phyloP scores from a whole-genome alignment of 2,113 vertebrate species.

The Shinisaurus crocodilurus region DNA sequence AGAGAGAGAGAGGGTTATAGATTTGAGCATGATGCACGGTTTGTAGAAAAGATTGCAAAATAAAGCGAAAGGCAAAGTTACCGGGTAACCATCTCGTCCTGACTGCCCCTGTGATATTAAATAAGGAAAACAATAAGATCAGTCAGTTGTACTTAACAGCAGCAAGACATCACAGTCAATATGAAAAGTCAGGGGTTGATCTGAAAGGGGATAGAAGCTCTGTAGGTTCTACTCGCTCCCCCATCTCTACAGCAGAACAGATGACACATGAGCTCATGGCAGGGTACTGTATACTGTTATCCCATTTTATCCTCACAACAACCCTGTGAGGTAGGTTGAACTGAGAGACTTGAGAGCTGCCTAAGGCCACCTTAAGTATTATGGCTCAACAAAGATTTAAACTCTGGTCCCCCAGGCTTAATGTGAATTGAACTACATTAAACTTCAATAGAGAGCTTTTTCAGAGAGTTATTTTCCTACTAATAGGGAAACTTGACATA shows the following conservation, averaged over 20 bases:
- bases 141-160: slow-evolving; percentile 69
- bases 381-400: background rate
- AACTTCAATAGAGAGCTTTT: background rate
- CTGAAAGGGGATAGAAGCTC: background rate
- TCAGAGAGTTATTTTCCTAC: rapidly evolving
- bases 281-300: background rate
- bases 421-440: background rate
- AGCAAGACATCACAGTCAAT: slow-evolving; percentile 55
- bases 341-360: background rate
- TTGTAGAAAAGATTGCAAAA: slow-evolving; percentile 52
- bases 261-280: background rate
- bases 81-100: slow-evolving; percentile 98
- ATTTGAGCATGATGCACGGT: slow-evolving; percentile 20
- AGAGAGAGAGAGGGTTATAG: background rate
- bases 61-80: slow-evolving; percentile 82
- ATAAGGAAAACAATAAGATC: slow-evolving; percentile 78
- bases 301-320: background rate
- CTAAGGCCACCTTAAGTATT: background rate
- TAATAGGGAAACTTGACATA: background rate
- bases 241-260: background rate
- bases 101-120: slow-evolving; percentile 92
- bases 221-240: background rate
- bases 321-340: background rate
- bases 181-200: background rate
- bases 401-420: background rate